Base-by-base conservation (phyloP, 2,113 vertebrate genomes). In the Candoia aspera region DNA sequence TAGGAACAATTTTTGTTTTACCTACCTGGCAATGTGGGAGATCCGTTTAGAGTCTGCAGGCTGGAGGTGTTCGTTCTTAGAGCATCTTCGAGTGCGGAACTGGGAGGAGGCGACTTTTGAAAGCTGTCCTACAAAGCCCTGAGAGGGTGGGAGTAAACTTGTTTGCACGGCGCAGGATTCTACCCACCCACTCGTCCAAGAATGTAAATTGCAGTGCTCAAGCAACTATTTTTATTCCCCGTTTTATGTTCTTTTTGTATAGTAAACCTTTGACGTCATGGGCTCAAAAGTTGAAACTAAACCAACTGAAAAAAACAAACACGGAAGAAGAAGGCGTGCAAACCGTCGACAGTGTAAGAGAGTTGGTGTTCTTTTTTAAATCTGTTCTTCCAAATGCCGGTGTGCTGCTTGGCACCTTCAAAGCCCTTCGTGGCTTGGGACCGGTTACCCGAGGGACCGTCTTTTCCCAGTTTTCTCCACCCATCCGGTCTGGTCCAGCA, bases 261-360 rank as follows among this genome's bases (percentile, higher is more conserved):
- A 92, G 91, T 37, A 92, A 89, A 84, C 95, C 94, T 23, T 73
- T 99, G 94, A 99, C 99, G 42, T 99, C 99, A 17, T 99, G 99
- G 99, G 99, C 98, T 59, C 98, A 99, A 91, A 98, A 98, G 93
- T 95, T 98, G 95, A 99, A 98, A 96, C 97, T 97, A 95, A 98
- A 94, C 92, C 97, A 97, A 26, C 97, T 96, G 88, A 99, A 97
- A 97, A 97, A 92, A 95, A 93, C 94, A 91, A 93, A 90, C 6
- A 23, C 10, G 0, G 97, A 97, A 89, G 96, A 96, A 11, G 94
- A 37, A 60, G 55, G 46, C 85, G 68, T 92, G 95, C 97, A 88
- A 87, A 68, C 92, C 0, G 0, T 21, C 1, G 96, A 96, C 62
- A 95, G 95, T 42, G 98, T 98, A 96, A 96, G 97, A 95, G 1